A percentile compares a stretch with the other conserved stretches of the same genome.
phyloP scores from a whole-genome alignment of 2,113 vertebrate species.

The Coturnix japonica region DNA sequence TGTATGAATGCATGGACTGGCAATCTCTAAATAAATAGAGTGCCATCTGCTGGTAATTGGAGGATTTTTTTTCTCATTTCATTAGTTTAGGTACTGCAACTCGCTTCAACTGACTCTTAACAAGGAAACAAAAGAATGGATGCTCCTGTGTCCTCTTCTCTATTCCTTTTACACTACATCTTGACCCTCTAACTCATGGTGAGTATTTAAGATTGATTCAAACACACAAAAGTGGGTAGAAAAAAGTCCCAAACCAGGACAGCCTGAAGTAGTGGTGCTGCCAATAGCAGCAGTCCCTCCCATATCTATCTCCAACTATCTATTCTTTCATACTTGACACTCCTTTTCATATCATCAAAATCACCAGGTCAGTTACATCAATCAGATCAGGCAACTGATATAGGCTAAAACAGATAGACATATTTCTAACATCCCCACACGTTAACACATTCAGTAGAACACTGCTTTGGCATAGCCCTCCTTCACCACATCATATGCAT shows the following conservation, averaged over 20 bases:
- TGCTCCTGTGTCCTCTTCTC: neutral
- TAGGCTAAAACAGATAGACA: neutral
- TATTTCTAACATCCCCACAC: rapidly evolving
- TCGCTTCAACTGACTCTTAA: no score
- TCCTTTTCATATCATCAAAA: neutral
- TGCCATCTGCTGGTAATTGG: neutral
- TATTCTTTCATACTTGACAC: neutral
- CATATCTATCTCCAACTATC: neutral
- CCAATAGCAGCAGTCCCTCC: neutral
- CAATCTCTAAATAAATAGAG: neutral
- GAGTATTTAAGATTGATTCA: neutral
- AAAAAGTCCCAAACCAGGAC: neutral
- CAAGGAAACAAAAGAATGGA: rapidly evolving
- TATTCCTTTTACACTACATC: neutral
- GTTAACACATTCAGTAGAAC: neutral
- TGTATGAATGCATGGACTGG: rapidly evolving
- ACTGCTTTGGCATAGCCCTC: neutral
- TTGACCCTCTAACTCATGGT: neutral
- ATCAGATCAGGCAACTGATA: neutral
- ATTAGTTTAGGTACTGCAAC: rapidly evolving
- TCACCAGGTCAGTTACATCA: neutral
- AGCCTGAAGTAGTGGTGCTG: neutral
- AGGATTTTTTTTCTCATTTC: rapidly evolving
- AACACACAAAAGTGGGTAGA: neutral
- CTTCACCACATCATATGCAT: neutral